Conservation (phyloP, 2,113 vertebrate species). For the Festucalex cinctus region DNA sequence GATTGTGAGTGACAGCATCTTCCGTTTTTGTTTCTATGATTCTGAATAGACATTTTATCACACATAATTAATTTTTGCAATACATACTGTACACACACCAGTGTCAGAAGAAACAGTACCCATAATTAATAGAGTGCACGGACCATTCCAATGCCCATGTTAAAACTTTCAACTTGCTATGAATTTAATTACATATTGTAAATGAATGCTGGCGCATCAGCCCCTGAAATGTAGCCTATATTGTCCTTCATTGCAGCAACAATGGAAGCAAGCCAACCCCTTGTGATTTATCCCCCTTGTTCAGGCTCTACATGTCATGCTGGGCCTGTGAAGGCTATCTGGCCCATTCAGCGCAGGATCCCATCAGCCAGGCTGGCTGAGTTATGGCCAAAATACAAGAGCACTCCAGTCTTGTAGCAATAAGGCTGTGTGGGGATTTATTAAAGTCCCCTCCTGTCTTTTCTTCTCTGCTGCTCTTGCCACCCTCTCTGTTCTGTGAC, state of each 20-base stretch:
- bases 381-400: slow-evolving; percentile 58
- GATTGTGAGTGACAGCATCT: too few species aligned
- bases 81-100: too few species aligned
- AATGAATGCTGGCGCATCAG: slow-evolving; percentile 25
- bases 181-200: too few species aligned
- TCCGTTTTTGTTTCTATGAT: too few species aligned
- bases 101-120: too few species aligned
- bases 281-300: slow-evolving; percentile 51
- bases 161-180: too few species aligned
- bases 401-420: slow-evolving; percentile 62
- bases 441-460: slow-evolving; percentile 46
- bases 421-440: slow-evolving; percentile 59
- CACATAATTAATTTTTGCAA: too few species aligned
- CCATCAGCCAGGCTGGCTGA: slow-evolving; percentile 66
- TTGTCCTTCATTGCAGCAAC: slow-evolving; percentile 31
- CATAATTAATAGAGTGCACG: too few species aligned
- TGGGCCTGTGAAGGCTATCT: slow-evolving; percentile 63
- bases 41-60: too few species aligned
- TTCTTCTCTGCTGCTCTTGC: slow-evolving; percentile 43
- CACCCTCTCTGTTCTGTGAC: slow-evolving; percentile 20
- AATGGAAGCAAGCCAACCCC: slow-evolving; percentile 24
- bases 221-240: slow-evolving; percentile 11
- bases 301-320: slow-evolving; percentile 33
- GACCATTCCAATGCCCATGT: too few species aligned
- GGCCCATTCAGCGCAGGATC: slow-evolving; percentile 61